Percentiles rank a stretch among this genome's conserved stretches.
Conservation (phyloP, 2,797 vertebrate genomes). For the Triplophysa yarkandensis region DNA sequence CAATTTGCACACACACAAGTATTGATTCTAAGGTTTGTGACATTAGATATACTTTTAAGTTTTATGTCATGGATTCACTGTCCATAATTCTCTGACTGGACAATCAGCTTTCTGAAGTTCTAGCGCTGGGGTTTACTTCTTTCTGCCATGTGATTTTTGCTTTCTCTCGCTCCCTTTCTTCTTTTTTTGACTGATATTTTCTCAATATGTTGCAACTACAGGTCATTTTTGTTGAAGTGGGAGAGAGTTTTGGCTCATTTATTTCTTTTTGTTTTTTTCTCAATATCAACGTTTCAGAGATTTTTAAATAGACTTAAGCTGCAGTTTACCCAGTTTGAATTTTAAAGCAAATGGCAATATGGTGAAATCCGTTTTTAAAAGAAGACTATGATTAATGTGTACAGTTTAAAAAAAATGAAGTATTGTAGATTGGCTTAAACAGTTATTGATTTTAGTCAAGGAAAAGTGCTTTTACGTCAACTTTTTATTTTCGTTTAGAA, state of each 20-base stretch:
- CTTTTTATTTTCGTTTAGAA: slow-evolving; percentile 72
- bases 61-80: slow-evolving; percentile 51
- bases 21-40: slow-evolving; percentile 56
- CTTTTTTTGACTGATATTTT: slow-evolving; percentile 48
- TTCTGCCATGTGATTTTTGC: slow-evolving; percentile 50
- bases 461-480: slow-evolving; percentile 61
- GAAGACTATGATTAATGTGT: slow-evolving; percentile 45
- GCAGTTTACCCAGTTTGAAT: slow-evolving; percentile 56
- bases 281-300: slow-evolving; percentile 53
- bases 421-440: slow-evolving; percentile 60
- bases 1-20: slow-evolving; percentile 57
- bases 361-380: slow-evolving; percentile 58
- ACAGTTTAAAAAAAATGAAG: slow-evolving; percentile 49
- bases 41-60: slow-evolving; percentile 42
- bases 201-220: slow-evolving; percentile 62
- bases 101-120: slow-evolving; percentile 61
- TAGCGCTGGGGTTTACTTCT: slow-evolving; percentile 51
- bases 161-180: slow-evolving; percentile 53
- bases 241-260: slow-evolving; percentile 53
- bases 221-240: slow-evolving; percentile 61
- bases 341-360: slow-evolving; percentile 67
- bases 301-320: slow-evolving; percentile 54
- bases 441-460: slow-evolving; percentile 61
- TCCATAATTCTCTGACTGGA: slow-evolving; percentile 59
- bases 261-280: slow-evolving; percentile 48